Evolutionary conservation across 2,888 invertebrate genomes (phyloP).

Genomic region (Lasioglossum marginatum): DNA sequence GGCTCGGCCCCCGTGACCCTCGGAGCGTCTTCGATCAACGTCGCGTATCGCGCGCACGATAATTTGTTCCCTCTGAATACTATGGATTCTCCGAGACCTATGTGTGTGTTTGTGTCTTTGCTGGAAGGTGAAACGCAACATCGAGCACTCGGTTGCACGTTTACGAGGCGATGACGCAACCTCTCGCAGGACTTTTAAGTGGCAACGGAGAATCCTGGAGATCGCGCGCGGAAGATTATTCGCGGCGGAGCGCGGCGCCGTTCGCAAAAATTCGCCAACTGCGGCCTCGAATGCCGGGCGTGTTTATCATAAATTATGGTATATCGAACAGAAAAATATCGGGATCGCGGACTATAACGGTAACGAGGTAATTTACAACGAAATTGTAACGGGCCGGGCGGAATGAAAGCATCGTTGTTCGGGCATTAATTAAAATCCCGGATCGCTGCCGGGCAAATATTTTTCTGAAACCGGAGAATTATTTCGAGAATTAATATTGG

Average conservation of each 20-base stretch:
- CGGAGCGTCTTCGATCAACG: neutral
- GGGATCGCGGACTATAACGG: conserved; percentile 11
- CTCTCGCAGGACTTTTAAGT: conserved; percentile 53
- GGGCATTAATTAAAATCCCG: conserved; percentile 10
- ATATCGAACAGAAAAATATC: conserved; percentile 1
- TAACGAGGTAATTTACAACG: conserved; percentile 19
- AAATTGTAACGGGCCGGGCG: conserved; percentile 22
- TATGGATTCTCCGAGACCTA: neutral
- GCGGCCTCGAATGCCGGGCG: conserved; percentile 22
- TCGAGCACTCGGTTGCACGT: conserved; percentile 41
- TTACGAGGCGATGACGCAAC: conserved; percentile 51
- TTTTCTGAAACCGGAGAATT: conserved; percentile 30
- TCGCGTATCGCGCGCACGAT: neutral
- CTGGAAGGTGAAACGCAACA: neutral
- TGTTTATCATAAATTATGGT: conserved; percentile 48
- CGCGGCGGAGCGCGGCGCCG: conserved; percentile 20
- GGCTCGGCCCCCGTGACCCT: neutral
- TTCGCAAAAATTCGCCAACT: conserved; percentile 57
- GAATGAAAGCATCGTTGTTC: conserved; percentile 13
- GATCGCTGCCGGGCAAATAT: conserved; percentile 32
- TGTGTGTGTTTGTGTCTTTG: neutral
- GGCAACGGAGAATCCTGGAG: conserved; percentile 49
- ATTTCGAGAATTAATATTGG: neutral
- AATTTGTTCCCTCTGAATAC: conserved; percentile 10
- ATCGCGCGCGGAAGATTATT: conserved; percentile 35